A percentile compares a stretch with the other conserved stretches of the same genome.
phyloP scores from a whole-genome alignment of 2,113 vertebrate genomes.

The Bostrychus sinensis region DNA sequence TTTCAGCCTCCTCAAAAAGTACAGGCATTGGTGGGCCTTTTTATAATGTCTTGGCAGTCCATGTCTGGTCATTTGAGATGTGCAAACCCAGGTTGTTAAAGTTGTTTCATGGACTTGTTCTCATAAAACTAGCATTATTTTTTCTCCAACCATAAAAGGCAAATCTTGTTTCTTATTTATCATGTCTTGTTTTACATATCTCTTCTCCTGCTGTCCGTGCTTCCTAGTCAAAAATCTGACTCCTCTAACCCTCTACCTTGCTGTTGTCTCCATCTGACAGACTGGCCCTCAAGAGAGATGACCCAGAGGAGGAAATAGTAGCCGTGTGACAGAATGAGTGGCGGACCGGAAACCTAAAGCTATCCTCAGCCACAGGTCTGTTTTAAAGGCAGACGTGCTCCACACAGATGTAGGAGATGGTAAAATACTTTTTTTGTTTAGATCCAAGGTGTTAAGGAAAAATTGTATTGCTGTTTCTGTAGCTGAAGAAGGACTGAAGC shows the following conservation, averaged over 20 bases:
- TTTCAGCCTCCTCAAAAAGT: no score
- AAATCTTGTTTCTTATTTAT: background rate
- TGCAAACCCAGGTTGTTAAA: no score
- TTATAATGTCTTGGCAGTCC: no score
- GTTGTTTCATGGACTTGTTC: no score
- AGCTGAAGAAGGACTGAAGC: no score
- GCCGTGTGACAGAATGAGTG: conserved; percentile 64
- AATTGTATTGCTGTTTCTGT: no score
- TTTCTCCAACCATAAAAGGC: background rate
- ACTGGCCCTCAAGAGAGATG: conserved; percentile 57
- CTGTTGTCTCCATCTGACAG: conserved; percentile 47
- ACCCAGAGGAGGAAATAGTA: conserved; percentile 62
- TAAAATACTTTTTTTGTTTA: no score
- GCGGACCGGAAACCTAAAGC: conserved; percentile 61
- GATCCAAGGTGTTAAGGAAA: no score
- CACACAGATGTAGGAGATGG: conserved; percentile 6
- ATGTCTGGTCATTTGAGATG: no score
- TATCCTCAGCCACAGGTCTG: conserved; percentile 43
- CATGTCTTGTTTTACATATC: conserved; percentile 2
- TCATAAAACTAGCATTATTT: background rate
- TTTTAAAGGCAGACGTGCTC: conserved; percentile 33
- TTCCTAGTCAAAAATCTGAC: conserved; percentile 55
- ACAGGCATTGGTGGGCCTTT: no score
- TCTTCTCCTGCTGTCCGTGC: conserved; percentile 23
- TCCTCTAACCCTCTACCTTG: conserved; percentile 48